Evolutionary conservation across 2,797 vertebrate species (phyloP).

Genomic region (Pterois miles): DNA sequence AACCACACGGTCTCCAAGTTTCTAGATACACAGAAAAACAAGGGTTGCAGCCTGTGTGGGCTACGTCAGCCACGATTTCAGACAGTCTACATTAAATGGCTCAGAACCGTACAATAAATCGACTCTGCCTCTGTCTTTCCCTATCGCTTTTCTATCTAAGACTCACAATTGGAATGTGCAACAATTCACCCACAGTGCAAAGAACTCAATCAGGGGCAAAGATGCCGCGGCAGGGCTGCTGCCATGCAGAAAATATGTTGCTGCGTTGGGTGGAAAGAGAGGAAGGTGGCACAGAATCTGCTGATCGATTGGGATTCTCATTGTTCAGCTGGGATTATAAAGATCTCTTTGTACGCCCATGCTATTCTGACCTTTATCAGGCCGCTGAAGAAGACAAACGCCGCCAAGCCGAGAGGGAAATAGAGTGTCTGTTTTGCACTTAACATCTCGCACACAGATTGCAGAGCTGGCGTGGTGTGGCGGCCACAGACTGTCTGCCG

Average conservation of each 20-base stretch:
- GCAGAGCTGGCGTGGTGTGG: constrained; percentile 56
- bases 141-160: constrained; percentile 30
- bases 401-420: constrained; percentile 44
- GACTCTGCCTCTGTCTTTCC: constrained; percentile 16
- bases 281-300: constrained; percentile 35
- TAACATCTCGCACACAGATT: constrained; percentile 73
- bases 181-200: constrained; percentile 46
- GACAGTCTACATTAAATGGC: constrained; percentile 12
- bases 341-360: constrained; percentile 52
- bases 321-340: constrained; percentile 55
- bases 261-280: constrained; percentile 17
- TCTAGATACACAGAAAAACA: constrained; percentile 7
- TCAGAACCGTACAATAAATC: constrained; percentile 16
- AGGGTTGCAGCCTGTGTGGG: constrained; percentile 25
- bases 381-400: constrained; percentile 51
- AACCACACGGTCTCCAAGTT: constrained; percentile 30
- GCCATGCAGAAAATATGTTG: constrained; percentile 32
- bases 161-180: constrained; percentile 33
- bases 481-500: constrained; percentile 62
- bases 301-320: constrained; percentile 58
- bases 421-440: constrained; percentile 62
- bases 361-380: constrained; percentile 66
- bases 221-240: background rate
- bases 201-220: constrained; percentile 45
- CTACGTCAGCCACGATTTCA: constrained; percentile 12